A percentile compares a stretch with the other conserved stretches of the same genome.
phyloP scores from a whole-genome alignment of 1,140 invertebrate species.

The Venturia canescens region DNA sequence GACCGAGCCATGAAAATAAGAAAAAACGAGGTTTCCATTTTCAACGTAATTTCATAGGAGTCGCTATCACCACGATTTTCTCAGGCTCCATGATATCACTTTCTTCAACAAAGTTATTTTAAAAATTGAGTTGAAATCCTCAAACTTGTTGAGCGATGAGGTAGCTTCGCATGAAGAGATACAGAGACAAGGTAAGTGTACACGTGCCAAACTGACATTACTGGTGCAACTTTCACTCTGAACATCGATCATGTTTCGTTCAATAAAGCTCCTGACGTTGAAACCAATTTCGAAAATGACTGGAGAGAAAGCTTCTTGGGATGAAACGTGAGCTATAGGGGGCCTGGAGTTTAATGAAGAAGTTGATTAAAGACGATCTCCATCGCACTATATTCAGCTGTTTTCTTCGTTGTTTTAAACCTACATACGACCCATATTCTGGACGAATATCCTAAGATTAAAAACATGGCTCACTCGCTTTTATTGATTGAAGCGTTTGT shows the following conservation, averaged over 20 bases:
- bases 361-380: constrained; percentile 41
- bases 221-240: background rate
- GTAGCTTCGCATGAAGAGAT: background rate
- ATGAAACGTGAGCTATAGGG: background rate
- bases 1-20: too few species aligned
- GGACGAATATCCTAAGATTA: background rate
- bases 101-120: background rate
- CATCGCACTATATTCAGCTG: background rate
- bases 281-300: constrained; percentile 42
- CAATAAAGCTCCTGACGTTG: constrained; percentile 20
- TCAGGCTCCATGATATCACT: too few species aligned
- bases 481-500: background rate
- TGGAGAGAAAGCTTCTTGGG: background rate
- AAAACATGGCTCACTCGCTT: background rate
- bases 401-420: background rate
- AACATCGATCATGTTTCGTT: constrained; percentile 37
- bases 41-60: background rate
- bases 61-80: background rate
- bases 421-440: background rate
- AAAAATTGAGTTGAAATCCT: background rate
- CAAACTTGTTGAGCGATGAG: background rate
- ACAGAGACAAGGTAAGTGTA: background rate
- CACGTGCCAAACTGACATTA: background rate
- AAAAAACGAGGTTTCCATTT: background rate
- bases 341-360: constrained; percentile 31